Evolutionary conservation across 2,113 vertebrate genomes (phyloP).

Genomic region (Vireo altiloquus): DNA sequence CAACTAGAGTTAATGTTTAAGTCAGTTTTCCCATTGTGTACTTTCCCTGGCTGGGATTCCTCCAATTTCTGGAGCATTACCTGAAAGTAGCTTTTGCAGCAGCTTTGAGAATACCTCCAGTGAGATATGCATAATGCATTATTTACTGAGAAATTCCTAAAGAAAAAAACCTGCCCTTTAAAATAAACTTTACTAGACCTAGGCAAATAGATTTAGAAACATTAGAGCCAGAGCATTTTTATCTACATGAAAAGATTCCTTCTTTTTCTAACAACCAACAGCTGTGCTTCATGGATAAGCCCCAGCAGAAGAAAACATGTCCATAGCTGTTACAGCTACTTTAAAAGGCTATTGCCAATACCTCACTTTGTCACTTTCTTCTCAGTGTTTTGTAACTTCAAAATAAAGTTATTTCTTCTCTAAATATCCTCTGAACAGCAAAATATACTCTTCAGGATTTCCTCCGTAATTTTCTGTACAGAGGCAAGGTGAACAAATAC

Average conservation of each 20-base stretch:
- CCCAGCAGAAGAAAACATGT: neutral
- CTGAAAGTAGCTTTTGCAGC: neutral
- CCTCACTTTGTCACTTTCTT: neutral
- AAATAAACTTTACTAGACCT: conserved; percentile 23
- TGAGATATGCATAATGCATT: neutral
- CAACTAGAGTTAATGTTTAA: neutral
- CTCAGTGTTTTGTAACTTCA: neutral
- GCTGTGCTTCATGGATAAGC: conserved; percentile 48
- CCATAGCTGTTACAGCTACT: neutral
- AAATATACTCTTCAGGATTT: neutral
- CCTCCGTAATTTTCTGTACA: neutral
- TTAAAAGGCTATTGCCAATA: neutral
- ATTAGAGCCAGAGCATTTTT: neutral
- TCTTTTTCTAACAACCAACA: neutral
- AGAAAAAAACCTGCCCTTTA: conserved; percentile 19
- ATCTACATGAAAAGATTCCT: conserved; percentile 5
- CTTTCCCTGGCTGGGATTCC: neutral
- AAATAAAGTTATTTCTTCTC: neutral
- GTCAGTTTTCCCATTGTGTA: neutral
- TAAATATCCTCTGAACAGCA: neutral
- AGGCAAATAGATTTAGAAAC: conserved; percentile 30
- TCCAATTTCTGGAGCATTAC: neutral
- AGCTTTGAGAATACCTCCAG: conserved; percentile 1
- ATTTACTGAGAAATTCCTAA: neutral
- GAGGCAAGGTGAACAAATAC: neutral